Evolutionary conservation across 2,113 vertebrate genomes (phyloP).

Genomic region (western clawed frog (Xenopus tropicalis)): UCB_Xtro_10.0 CM004447.2:76368501-76369000

Average conservation of each 20-base stretch:
- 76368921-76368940: no score
- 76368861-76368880: no score
- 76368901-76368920: no score
- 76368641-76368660: constrained; percentile 45
- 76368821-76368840: neutral
- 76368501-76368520: constrained; percentile 66
- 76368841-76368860: no score
- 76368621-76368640: constrained; percentile 54
- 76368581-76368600: constrained; percentile 73
- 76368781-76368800: neutral
- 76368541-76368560: constrained; percentile 81
- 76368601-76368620: constrained; percentile 73
- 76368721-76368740: neutral
- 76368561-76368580: constrained; percentile 75
- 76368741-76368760: neutral
- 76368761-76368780: neutral
- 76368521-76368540: constrained; percentile 73
- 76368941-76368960: no score
- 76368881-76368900: no score
- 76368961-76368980: no score
- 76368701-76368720: constrained; percentile 1
- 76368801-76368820: neutral
- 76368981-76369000: no score
- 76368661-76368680: neutral
- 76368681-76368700: constrained; percentile 1